Evolutionary conservation across 2,888 invertebrate genomes (phyloP), one percentile per base, ranked within the genome.

Genomic region (Carterocephalus palaemon): DNA sequence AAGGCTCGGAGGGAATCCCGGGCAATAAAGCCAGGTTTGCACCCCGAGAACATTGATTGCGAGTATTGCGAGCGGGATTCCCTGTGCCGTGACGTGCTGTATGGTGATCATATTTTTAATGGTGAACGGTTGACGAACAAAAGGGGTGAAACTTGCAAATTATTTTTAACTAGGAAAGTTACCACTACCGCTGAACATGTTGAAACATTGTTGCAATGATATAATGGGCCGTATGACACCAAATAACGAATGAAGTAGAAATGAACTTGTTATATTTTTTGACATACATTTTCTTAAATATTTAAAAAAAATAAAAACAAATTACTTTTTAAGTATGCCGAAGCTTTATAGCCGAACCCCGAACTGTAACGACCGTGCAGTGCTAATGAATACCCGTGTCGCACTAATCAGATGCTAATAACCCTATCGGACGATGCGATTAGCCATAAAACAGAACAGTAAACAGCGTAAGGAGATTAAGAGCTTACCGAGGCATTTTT

Each of bases 1-100:
- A 74, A 72, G 60, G 55, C 62, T 59, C 59, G 52, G 62, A 73
- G 82, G 81, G 74, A 82, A 76, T 78, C 70, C 83, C 78, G 60
- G 51, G 62, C 56, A 57, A 63, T 62, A 66, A 64, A 59, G 57
- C 34, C 43, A 51, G 38, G 64, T 68, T 70, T 54, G 68, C 73
- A 70, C 76, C 73, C 70, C 52, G 56, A 47, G 47, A 56, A 57
- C 72, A 73, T 76, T 67, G 72, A 75, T 70, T 71, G 62, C 54
- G 56, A 53, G 24, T 43, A 52, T n/a, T n/a, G n/a, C n/a, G n/a
- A n/a, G 48, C 32, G 60, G 62, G 64, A 75, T 75, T 82, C 75
- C 82, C 83, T 73, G 68, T 68, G 67, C 67, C 71, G 64, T 68
- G 67, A 67, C 71, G 64, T 56, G 57, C 59, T 51, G 57, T n/a